Percentiles rank a stretch among this genome's conserved stretches.
Conservation (phyloP, 1,140 invertebrate genomes). For the Drosophila punjabiensis region DNA sequence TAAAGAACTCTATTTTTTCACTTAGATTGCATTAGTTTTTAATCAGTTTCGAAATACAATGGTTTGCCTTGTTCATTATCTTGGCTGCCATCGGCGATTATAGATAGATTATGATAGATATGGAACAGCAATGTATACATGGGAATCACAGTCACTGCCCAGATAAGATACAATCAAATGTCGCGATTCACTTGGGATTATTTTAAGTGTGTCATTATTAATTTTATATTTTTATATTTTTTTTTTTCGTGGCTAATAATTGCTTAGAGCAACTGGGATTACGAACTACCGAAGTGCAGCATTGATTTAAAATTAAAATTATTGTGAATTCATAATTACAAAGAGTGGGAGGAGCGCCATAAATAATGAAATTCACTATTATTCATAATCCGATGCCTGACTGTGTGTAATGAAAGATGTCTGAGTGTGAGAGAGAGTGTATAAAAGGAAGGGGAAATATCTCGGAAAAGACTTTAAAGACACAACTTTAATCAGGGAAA, state of each 20-base stretch:
- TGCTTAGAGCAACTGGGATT: conserved; percentile 3
- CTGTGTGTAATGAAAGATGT: neutral
- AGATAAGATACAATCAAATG: conserved; percentile 20
- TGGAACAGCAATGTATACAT: conserved; percentile 5
- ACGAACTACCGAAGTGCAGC: neutral
- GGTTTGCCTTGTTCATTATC: conserved; percentile 9
- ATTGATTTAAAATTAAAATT: conserved; percentile 30
- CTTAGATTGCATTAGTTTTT: neutral
- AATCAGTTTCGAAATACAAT: neutral
- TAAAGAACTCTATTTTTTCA: neutral
- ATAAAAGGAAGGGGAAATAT: neutral
- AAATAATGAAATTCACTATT: conserved; percentile 17
- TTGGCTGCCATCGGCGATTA: conserved; percentile 4
- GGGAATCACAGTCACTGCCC: conserved; percentile 2
- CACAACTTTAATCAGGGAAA: conserved; percentile 47
- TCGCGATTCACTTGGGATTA: conserved; percentile 17
- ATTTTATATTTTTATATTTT: conserved; percentile 2
- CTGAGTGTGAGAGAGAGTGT: neutral
- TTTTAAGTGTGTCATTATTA: conserved; percentile 21
- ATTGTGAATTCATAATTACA: conserved; percentile 6
- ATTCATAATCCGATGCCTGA: conserved; percentile 27
- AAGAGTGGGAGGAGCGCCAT: neutral
- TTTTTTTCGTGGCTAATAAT: conserved; percentile 3
- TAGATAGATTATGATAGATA: conserved; percentile 14
- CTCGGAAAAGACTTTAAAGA: conserved; percentile 51